Percentiles rank a stretch among this genome's conserved stretches.
Conservation (phyloP, 2,888 invertebrate species). For the Thera britannica region DNA sequence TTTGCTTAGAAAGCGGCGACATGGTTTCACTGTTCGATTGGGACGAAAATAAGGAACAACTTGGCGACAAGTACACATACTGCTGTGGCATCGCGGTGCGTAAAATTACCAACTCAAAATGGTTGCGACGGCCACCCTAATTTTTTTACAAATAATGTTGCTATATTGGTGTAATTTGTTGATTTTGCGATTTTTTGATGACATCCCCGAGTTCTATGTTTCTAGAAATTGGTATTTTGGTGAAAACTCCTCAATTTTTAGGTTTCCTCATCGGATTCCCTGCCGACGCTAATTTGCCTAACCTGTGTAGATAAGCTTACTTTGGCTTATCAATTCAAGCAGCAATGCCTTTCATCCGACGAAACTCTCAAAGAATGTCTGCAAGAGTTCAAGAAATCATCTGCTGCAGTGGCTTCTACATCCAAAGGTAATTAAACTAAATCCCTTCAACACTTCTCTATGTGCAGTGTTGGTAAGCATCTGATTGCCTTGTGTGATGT, state of each 20-base stretch:
- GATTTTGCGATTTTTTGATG: slow-evolving; percentile 73
- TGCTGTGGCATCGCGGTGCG: slow-evolving; percentile 81
- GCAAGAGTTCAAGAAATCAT: slow-evolving; percentile 74
- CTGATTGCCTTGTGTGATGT: not conserved
- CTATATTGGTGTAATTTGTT: slow-evolving; percentile 75
- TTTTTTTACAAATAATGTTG: slow-evolving; percentile 82
- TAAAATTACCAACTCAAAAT: slow-evolving; percentile 80
- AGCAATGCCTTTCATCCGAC: slow-evolving; percentile 78
- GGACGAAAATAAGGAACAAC: slow-evolving; percentile 84
- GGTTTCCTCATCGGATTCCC: slow-evolving; percentile 75
- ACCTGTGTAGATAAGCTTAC: slow-evolving; percentile 80
- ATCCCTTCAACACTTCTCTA: no score
- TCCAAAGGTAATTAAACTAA: slow-evolving; percentile 55
- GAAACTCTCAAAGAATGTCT: slow-evolving; percentile 80
- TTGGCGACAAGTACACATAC: slow-evolving; percentile 78
- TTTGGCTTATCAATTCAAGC: slow-evolving; percentile 79
- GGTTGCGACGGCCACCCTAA: slow-evolving; percentile 85
- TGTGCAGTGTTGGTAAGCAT: not conserved
- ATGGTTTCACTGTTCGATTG: slow-evolving; percentile 84
- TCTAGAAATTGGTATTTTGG: slow-evolving; percentile 40
- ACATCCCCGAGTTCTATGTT: slow-evolving; percentile 67
- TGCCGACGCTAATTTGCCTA: slow-evolving; percentile 80
- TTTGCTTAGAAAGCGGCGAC: slow-evolving; percentile 79
- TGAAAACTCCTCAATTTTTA: slow-evolving; percentile 52
- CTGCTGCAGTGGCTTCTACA: slow-evolving; percentile 62